Conservation (phyloP, 2,113 vertebrate genomes). For the Amblyopsis rosae region DNA sequence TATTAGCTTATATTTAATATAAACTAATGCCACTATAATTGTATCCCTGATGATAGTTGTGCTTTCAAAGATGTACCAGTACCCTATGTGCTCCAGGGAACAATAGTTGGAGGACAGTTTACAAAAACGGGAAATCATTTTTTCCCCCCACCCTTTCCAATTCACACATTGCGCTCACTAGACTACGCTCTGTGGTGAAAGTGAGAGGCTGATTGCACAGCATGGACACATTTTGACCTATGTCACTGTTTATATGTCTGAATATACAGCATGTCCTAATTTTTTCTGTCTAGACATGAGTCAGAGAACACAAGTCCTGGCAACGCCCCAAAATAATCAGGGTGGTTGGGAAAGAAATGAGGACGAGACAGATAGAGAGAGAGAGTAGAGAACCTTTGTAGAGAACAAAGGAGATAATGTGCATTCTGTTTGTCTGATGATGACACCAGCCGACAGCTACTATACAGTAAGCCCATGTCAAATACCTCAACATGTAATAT, state of each 20-base stretch:
- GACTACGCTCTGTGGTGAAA: conserved; percentile 53
- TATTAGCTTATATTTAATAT: conserved; percentile 1
- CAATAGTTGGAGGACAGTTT: conserved; percentile 36
- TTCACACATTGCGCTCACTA: conserved; percentile 39
- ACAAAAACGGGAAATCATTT: conserved; percentile 40
- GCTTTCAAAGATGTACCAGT: conserved; percentile 33
- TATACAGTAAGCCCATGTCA: conserved; percentile 28
- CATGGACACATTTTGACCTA: conserved; percentile 51
- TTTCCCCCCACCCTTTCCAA: conserved; percentile 37
- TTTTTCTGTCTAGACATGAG: conserved; percentile 59
- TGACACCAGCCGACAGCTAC: conserved; percentile 17
- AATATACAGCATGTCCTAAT: conserved; percentile 34
- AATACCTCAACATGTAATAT: no score
- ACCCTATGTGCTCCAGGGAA: conserved; percentile 21
- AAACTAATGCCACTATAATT: conserved; percentile 19
- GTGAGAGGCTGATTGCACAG: conserved; percentile 69
- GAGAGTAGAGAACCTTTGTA: no score
- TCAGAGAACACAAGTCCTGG: conserved; percentile 17
- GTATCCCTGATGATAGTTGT: conserved; percentile 10
- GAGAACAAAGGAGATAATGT: neutral
- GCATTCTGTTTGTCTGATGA: conserved; percentile 22
- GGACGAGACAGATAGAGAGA: conserved; percentile 17
- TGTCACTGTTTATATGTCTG: conserved; percentile 48
- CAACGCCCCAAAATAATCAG: neutral
- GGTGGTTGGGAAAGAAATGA: neutral